Percentiles rank a stretch among this genome's conserved stretches.
These are phyloP conservation scores for Araneus ventricosus DNA, from an alignment of 1,140 invertebrate genomes.

Conservation along the genomic window DNA sequence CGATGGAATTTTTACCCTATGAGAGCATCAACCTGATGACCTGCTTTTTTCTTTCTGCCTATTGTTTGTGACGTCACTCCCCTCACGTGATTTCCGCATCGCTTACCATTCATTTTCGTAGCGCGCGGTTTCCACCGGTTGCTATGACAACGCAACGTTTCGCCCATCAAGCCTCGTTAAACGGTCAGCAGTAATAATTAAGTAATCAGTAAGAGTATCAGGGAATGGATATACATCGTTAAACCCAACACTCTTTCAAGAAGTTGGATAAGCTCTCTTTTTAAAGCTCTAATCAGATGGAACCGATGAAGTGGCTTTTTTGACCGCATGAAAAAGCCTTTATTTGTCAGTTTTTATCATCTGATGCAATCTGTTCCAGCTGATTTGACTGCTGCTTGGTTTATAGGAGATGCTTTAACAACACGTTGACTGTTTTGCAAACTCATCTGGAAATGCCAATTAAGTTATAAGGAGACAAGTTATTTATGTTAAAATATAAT, in stretches of 20 bases:
- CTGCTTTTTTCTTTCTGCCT: conserved; percentile 29
- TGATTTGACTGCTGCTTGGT: no score
- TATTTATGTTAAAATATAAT: no score
- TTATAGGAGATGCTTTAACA: no score
- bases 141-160: conserved; percentile 19
- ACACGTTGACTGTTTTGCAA: no score
- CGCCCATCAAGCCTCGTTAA: background rate
- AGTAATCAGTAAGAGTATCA: background rate
- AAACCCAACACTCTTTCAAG: background rate
- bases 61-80: conserved; percentile 24
- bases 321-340: background rate
- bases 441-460: no score
- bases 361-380: no score
- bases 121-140: conserved; percentile 29
- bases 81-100: conserved; percentile 13
- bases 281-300: background rate
- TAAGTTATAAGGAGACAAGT: no score
- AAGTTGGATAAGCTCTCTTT: background rate
- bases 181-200: conserved; percentile 19
- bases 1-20: conserved; percentile 26
- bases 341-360: background rate
- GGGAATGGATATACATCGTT: background rate
- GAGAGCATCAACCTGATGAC: conserved; percentile 42
- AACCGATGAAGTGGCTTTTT: background rate
- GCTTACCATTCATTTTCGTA: conserved; percentile 20